Evolutionary conservation across 2,888 invertebrate genomes (phyloP).

Genomic region (Lamellibrachia columna): DNA sequence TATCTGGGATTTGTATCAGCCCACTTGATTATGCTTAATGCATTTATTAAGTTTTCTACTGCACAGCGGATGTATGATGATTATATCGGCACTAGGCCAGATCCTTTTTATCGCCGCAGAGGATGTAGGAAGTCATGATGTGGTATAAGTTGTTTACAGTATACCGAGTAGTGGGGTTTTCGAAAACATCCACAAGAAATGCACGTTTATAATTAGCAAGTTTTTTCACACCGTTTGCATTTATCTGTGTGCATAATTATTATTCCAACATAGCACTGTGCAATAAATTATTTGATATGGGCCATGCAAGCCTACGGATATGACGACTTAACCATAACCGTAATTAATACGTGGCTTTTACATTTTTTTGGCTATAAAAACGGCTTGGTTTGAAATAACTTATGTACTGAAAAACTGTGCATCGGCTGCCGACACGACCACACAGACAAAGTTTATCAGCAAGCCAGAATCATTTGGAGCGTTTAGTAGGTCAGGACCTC

Average conservation of each 20-base stretch:
- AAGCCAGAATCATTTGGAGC: neutral
- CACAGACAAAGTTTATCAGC: neutral
- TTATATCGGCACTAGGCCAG: neutral
- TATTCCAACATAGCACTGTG: neutral
- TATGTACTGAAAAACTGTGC: neutral
- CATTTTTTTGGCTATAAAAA: neutral
- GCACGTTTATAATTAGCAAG: no score
- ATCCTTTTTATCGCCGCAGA: neutral
- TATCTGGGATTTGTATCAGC: neutral
- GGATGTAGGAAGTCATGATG: neutral
- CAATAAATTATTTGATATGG: neutral
- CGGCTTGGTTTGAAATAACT: neutral
- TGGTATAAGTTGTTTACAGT: neutral
- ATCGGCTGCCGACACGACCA: neutral
- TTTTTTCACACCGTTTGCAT: neutral
- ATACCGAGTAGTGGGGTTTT: no score
- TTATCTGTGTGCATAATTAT: neutral
- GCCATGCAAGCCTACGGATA: neutral
- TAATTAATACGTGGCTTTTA: neutral
- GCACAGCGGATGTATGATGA: neutral
- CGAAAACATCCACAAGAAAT: no score
- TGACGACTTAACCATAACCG: neutral
- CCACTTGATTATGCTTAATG: conserved; percentile 10
- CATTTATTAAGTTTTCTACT: neutral
- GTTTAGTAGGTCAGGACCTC: neutral